Evolutionary conservation across 2,888 invertebrate species (phyloP).

Genomic region (Drosophila antonietae): DNA sequence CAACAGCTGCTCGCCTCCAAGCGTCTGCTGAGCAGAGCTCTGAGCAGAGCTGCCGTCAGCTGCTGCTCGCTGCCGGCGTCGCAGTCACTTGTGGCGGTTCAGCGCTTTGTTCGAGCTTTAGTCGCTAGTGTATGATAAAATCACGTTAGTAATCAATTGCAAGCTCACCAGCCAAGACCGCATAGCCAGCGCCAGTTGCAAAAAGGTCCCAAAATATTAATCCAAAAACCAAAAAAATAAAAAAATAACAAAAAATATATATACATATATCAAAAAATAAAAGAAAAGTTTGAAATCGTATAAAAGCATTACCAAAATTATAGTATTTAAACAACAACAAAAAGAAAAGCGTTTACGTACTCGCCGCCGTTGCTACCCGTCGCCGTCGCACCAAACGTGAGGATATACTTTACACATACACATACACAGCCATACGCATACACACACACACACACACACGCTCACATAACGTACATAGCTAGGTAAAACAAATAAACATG

Average conservation of each 20-base stretch:
- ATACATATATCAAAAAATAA: not conserved
- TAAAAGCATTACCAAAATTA: slow-evolving; percentile 23
- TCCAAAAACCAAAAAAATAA: slow-evolving; percentile 10
- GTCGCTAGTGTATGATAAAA: slow-evolving; percentile 84
- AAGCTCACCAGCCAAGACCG: slow-evolving; percentile 83
- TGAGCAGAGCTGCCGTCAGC: slow-evolving; percentile 2
- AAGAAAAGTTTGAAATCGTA: slow-evolving; percentile 28
- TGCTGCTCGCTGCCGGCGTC: slow-evolving; percentile 42
- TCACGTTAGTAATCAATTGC: slow-evolving; percentile 85
- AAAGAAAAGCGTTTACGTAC: slow-evolving; percentile 46
- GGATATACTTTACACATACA: slow-evolving; percentile 32
- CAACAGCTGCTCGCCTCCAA: slow-evolving; percentile 12
- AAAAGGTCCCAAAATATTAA: slow-evolving; percentile 35
- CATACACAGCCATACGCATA: slow-evolving; percentile 7
- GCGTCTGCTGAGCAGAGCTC: slow-evolving; percentile 11
- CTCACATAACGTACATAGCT: slow-evolving; percentile 2
- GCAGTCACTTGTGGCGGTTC: slow-evolving; percentile 44
- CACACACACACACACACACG: not conserved
- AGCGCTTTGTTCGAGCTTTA: slow-evolving; percentile 81
- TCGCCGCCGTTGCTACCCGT: slow-evolving; percentile 43
- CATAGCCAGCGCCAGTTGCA: slow-evolving; percentile 71
- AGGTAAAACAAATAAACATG: slow-evolving; percentile 2
- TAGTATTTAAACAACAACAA: slow-evolving; percentile 23
- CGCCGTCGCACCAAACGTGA: slow-evolving; percentile 50
- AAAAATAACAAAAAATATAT: not conserved